Evolutionary conservation across 1,140 invertebrate species (phyloP).

Genomic region (Dendrolimus punctatus): DNA sequence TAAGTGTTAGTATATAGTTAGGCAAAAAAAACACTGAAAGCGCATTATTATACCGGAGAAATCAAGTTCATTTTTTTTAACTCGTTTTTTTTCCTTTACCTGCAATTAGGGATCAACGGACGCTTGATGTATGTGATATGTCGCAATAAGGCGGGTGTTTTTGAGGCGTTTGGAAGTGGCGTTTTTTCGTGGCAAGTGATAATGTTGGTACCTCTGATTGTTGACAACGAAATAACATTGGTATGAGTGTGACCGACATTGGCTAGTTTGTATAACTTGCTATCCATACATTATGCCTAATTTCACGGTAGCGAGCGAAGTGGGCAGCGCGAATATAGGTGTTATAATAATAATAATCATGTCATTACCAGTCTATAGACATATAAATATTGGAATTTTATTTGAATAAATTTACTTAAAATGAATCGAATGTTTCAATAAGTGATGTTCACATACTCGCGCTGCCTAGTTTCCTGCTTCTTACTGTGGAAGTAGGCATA

Average conservation of each 20-base stretch:
- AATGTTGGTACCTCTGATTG: conserved; percentile 35
- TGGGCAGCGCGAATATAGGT: too few species aligned
- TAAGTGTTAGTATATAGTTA: conserved; percentile 67
- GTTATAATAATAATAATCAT: too few species aligned
- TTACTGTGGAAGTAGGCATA: too few species aligned
- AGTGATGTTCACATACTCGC: too few species aligned
- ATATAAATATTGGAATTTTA: too few species aligned
- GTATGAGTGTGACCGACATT: conserved; percentile 11
- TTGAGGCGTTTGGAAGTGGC: conserved; percentile 30
- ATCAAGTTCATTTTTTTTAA: conserved; percentile 14
- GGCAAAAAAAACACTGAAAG: conserved; percentile 53
- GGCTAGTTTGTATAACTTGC: too few species aligned
- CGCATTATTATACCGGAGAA: conserved; percentile 35
- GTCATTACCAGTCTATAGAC: too few species aligned
- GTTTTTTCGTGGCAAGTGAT: conserved; percentile 17
- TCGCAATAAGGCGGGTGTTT: conserved; percentile 43
- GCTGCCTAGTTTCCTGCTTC: too few species aligned
- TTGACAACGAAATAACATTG: conserved; percentile 48
- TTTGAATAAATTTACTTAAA: too few species aligned
- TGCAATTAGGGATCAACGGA: conserved; percentile 63
- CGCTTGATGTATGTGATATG: conserved; percentile 55
- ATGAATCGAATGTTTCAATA: too few species aligned
- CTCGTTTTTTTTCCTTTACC: conserved; percentile 35
- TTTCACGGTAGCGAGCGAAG: too few species aligned
- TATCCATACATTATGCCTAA: too few species aligned